These are phyloP conservation scores for Mythimna impura DNA, from an alignment of 2,888 invertebrate genomes.

Conservation along the genomic window DNA sequence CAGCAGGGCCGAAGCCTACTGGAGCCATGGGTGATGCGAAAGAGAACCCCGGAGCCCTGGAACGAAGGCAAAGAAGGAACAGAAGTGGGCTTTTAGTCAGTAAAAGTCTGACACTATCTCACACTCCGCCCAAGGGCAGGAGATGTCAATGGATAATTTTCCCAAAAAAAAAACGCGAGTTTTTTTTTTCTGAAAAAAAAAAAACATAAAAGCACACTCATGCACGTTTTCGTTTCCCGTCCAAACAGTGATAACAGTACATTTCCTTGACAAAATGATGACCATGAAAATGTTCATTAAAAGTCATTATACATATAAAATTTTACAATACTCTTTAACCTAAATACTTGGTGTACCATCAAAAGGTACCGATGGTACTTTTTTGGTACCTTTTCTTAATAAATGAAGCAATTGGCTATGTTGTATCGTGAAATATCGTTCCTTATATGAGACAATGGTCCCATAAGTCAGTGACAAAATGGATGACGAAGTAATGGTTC, in stretches of 20 bases:
- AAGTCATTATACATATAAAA: constrained; percentile 72
- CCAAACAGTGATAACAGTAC: constrained; percentile 29
- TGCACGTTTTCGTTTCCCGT: background rate
- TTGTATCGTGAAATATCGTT: constrained; percentile 56
- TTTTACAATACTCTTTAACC: constrained; percentile 72
- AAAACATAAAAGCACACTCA: background rate
- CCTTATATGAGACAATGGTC: constrained; percentile 67
- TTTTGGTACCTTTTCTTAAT: constrained; percentile 57
- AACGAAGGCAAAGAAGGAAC: too few relatives aligned
- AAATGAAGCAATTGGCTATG: constrained; percentile 71
- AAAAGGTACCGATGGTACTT: constrained; percentile 51
- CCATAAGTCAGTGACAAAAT: constrained; percentile 57
- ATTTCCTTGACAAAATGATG: constrained; percentile 38
- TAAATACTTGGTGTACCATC: constrained; percentile 57
- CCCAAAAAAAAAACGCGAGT: too few relatives aligned
- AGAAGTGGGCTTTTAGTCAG: too few relatives aligned
- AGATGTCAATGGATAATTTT: too few relatives aligned
- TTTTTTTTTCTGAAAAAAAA: background rate
- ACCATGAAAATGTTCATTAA: constrained; percentile 57
- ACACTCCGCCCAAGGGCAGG: too few relatives aligned
- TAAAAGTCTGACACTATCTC: too few relatives aligned
- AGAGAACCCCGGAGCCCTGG: too few relatives aligned
- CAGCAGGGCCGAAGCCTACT: too few relatives aligned
- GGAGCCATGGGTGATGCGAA: too few relatives aligned
- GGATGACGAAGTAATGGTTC: constrained; percentile 54